phyloP scores from a whole-genome alignment of 2,888 invertebrate genomes.

The Entomobrya multifasciata region DNA sequence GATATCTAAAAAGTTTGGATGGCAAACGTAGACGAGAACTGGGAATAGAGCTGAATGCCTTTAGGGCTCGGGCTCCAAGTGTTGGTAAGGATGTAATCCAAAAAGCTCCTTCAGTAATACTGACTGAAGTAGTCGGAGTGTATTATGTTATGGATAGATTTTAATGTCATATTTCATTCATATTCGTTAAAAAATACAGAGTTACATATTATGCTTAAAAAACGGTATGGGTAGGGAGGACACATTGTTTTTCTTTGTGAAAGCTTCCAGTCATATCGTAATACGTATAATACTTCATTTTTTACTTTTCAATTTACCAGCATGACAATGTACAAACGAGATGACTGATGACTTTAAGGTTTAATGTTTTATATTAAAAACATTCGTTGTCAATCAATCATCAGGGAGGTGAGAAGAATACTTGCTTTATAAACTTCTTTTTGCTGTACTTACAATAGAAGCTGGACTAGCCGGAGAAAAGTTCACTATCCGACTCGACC shows the following conservation, averaged over 20 bases:
- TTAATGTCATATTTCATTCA: conserved; percentile 39
- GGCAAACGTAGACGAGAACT: conserved; percentile 1
- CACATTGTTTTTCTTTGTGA: too few relatives aligned
- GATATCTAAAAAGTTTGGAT: neutral
- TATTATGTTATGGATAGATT: neutral
- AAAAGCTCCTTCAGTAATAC: conserved; percentile 48
- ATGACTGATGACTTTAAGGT: too few relatives aligned
- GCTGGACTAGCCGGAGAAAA: too few relatives aligned
- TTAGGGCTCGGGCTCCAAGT: neutral
- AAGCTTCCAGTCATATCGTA: too few relatives aligned
- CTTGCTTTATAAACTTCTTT: too few relatives aligned
- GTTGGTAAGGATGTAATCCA: conserved; percentile 45
- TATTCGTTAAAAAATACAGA: too few relatives aligned
- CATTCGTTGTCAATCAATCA: too few relatives aligned
- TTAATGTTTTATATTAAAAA: too few relatives aligned
- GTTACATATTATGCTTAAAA: neutral
- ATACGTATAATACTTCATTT: too few relatives aligned
- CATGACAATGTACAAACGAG: conserved; percentile 21
- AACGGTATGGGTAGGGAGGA: neutral
- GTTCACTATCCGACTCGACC: too few relatives aligned
- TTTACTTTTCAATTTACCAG: neutral
- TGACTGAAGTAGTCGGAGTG: conserved; percentile 22
- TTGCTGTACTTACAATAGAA: too few relatives aligned
- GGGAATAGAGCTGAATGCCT: conserved; percentile 41
- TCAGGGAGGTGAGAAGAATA: too few relatives aligned